Evolutionary conservation across 2,888 invertebrate genomes (phyloP).

Genomic region (Nomada lathburiana): DNA sequence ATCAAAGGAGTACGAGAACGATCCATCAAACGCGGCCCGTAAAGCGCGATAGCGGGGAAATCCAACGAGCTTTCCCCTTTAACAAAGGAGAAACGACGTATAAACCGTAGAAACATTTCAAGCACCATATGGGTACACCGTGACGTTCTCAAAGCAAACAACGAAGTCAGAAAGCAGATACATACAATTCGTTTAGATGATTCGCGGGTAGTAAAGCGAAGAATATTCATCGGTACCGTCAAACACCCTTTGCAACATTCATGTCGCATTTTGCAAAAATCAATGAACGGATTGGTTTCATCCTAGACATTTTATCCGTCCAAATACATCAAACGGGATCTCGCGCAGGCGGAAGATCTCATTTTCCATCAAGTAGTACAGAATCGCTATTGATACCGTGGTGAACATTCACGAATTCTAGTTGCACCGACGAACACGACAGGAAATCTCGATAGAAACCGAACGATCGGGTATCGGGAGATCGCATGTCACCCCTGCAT

Average conservation of each 20-base stretch:
- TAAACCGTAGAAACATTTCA: constrained; percentile 23
- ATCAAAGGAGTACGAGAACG: neutral
- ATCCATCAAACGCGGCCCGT: neutral
- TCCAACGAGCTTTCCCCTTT: constrained; percentile 45
- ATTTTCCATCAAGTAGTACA: neutral
- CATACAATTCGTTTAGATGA: neutral
- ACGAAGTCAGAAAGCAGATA: neutral
- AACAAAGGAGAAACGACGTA: neutral
- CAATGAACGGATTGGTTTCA: neutral
- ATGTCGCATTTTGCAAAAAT: neutral
- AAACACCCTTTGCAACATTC: neutral
- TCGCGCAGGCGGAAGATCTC: constrained; percentile 6
- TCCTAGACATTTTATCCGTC: neutral
- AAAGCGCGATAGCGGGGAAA: neutral
- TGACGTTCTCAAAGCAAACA: constrained; percentile 6
- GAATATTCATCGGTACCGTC: neutral
- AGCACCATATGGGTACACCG: constrained; percentile 57
- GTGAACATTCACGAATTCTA: neutral
- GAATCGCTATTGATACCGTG: neutral
- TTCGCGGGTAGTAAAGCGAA: neutral
- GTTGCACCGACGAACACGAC: constrained; percentile 14
- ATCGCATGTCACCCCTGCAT: constrained; percentile 76
- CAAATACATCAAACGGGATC: neutral
- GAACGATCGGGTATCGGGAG: constrained; percentile 32
- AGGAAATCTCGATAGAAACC: constrained; percentile 5